Base-by-base conservation (phyloP, 1,140 invertebrate genomes). In the Orius laevigatus region DNA sequence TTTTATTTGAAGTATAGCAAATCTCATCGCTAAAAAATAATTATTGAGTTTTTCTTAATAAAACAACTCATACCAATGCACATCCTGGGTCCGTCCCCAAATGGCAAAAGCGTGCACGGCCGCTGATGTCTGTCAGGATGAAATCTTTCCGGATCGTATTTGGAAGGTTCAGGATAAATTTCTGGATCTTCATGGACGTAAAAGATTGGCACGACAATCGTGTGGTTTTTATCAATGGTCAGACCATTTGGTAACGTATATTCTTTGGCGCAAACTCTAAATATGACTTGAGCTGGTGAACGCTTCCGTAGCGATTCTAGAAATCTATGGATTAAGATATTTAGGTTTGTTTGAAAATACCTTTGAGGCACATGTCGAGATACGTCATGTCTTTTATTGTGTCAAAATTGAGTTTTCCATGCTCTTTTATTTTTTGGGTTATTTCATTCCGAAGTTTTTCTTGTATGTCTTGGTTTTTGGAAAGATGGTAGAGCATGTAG, bases 351-450 rank as follows among this genome's bases (percentile, higher is more conserved):
- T 4, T 16, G 11, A 38, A 16, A 16, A 4, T 42, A 42, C 40
- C 40, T 42, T 42, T 42, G 40, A 42, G 14, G 16, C 40, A 42
- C 40, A 42, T 42, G 14, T 42, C 40, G 14, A 42, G n/a, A 19
- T 16, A 42, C 4, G 40, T 14, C 10, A 19, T 19, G 3, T 42
- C 40, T 42, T 19, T 42, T 14, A 42, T 42, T 11, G 18, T 19
- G 40, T 42, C 40, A 19, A 16, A 42, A 19, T 14, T 42, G 5
- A 42, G 19, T 11, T 16, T 19, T 42, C 40, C 40, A 19, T 42
- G 14, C 4, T 42, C 19, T 11, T 14, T 19, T 14, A 15, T 19
- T 11, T 16, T 11, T 19, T 42, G 14, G 5, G 10, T 11, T 4
- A 42, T 42, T 42, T 42, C 40, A 4, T 42, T 19, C 11, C 40